A percentile compares a stretch with the other conserved stretches of the same genome.
Conservation (phyloP, 2,113 vertebrate species). For the Taxidea taxus region DNA sequence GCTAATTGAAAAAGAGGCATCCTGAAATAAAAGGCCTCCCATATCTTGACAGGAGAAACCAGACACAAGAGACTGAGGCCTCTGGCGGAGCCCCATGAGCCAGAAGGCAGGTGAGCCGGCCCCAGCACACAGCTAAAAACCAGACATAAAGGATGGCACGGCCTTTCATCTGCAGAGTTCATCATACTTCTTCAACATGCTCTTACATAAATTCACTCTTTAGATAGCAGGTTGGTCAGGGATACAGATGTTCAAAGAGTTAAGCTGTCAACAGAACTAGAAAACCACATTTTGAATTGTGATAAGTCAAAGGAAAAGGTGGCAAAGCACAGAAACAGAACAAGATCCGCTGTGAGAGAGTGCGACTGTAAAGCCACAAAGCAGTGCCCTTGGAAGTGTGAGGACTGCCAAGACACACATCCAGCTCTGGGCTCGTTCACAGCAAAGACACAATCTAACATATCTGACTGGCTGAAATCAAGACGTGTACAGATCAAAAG, state of each 20-base stretch:
- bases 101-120: not conserved
- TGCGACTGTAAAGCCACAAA: not conserved
- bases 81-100: not conserved
- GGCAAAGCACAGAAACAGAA: not conserved
- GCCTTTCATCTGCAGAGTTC: not conserved
- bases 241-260: not conserved
- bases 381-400: not conserved
- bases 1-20: not conserved
- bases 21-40: not conserved
- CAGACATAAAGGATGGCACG: not conserved
- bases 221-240: not conserved
- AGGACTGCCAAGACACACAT: not conserved
- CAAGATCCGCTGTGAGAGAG: not conserved
- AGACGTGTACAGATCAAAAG: not conserved
- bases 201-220: not conserved
- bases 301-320: not conserved
- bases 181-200: not conserved
- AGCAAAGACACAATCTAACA: not conserved
- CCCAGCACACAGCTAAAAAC: not conserved
- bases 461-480: not conserved
- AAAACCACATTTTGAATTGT: not conserved
- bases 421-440: not conserved
- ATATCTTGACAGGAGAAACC: not conserved
- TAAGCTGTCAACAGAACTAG: not conserved
- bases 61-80: not conserved